Evolutionary conservation across 2,113 vertebrate species (phyloP).

Genomic region (Dolichotis patagonum): DNA sequence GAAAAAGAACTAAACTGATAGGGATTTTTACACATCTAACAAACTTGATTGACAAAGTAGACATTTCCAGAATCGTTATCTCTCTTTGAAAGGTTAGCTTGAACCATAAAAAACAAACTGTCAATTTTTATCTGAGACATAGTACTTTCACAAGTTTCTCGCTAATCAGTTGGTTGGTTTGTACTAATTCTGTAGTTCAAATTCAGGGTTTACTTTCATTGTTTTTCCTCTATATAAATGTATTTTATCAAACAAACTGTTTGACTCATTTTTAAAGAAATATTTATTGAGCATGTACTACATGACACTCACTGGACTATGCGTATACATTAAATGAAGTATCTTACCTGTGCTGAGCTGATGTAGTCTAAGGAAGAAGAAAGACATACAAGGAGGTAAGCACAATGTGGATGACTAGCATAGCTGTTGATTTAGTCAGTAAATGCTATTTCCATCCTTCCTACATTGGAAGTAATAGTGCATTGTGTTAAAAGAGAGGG

Average conservation of each 20-base stretch:
- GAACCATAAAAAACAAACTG: neutral
- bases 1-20: neutral
- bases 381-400: neutral
- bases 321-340: neutral
- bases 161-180: neutral
- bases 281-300: neutral
- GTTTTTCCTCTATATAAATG: neutral
- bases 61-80: neutral
- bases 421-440: neutral
- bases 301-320: neutral
- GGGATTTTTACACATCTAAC: neutral
- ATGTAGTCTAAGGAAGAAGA: neutral
- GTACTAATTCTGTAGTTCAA: neutral
- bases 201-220: neutral
- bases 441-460: neutral
- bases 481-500: neutral
- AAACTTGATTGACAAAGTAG: neutral
- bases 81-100: neutral
- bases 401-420: neutral
- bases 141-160: neutral
- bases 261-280: neutral
- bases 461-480: neutral
- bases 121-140: neutral
- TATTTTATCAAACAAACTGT: neutral
- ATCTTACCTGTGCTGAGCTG: accelerated